These are phyloP conservation scores for Carassius gibelio DNA, from an alignment of 2,113 vertebrate species.

Conservation along the genomic window DNA sequence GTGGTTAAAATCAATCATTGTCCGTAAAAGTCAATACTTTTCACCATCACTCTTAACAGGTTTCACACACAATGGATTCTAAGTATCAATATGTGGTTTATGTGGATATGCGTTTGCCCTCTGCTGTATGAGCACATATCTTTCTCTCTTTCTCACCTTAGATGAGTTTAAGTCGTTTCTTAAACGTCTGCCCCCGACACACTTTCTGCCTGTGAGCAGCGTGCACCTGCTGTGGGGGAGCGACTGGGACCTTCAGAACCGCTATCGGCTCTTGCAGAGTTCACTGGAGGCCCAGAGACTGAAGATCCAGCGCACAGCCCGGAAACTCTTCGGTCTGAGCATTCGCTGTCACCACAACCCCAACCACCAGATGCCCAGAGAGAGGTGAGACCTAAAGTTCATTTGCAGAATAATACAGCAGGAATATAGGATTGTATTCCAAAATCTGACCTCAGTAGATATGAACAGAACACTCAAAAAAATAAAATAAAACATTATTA, in stretches of 20 bases:
- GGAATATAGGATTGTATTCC: background rate
- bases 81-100: constrained; percentile 6
- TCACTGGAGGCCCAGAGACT: constrained; percentile 88
- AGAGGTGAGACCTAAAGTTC: constrained; percentile 80
- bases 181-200: constrained; percentile 94
- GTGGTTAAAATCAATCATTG: constrained; percentile 16
- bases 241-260: constrained; percentile 97
- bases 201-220: constrained; percentile 95
- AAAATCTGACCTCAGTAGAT: background rate
- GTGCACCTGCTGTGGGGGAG: constrained; percentile 98
- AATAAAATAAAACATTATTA: background rate
- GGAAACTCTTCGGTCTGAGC: constrained; percentile 96
- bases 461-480: background rate
- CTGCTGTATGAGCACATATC: background rate
- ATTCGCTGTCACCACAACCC: constrained; percentile 97
- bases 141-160: constrained; percentile 57
- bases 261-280: constrained; percentile 94
- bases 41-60: background rate
- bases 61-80: background rate
- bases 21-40: background rate
- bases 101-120: background rate
- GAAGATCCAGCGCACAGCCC: constrained; percentile 95
- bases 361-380: constrained; percentile 97
- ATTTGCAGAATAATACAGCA: background rate
- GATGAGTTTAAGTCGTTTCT: constrained; percentile 99